Conservation (phyloP, 2,888 invertebrate species). For the Mythimna impura region DNA sequence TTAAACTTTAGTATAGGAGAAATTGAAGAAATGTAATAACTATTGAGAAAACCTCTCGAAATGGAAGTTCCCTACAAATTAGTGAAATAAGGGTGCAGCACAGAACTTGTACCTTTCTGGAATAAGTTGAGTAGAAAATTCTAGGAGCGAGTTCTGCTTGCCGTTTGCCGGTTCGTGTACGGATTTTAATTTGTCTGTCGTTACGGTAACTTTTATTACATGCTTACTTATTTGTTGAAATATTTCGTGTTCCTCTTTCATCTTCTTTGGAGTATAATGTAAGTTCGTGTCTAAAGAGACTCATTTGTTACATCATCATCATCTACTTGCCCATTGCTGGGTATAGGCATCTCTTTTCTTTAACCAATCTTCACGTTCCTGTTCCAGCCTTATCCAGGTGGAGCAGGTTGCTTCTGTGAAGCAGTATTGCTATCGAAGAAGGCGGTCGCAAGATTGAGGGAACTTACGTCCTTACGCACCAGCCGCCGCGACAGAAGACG, state of each 20-base stretch:
- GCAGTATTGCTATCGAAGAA: too few species aligned
- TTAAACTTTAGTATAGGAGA: neutral
- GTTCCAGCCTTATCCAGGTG: too few species aligned
- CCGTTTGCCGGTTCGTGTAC: constrained; percentile 57
- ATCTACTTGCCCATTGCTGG: neutral
- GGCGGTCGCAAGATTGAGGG: too few species aligned
- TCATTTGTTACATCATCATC: neutral
- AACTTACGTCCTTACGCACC: too few species aligned
- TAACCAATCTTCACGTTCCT: too few species aligned
- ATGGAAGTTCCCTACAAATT: constrained; percentile 53
- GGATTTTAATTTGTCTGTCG: constrained; percentile 61
- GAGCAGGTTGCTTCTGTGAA: too few species aligned
- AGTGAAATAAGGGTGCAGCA: constrained; percentile 63
- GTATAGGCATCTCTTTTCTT: too few species aligned
- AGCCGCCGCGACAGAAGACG: too few species aligned
- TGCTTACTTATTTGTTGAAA: constrained; percentile 17
- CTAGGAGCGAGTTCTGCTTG: constrained; percentile 63
- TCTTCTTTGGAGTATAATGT: constrained; percentile 1
- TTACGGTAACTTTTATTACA: constrained; percentile 48
- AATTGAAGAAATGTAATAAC: neutral
- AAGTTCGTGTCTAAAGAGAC: constrained; percentile 8
- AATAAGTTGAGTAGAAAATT: constrained; percentile 62
- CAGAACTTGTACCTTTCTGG: constrained; percentile 54
- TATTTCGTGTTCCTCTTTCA: constrained; percentile 18
- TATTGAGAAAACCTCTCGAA: neutral